Percentiles rank a stretch among this genome's conserved stretches.
Conservation (phyloP, 2,113 vertebrate genomes). For the Amphilophus citrinellus region DNA sequence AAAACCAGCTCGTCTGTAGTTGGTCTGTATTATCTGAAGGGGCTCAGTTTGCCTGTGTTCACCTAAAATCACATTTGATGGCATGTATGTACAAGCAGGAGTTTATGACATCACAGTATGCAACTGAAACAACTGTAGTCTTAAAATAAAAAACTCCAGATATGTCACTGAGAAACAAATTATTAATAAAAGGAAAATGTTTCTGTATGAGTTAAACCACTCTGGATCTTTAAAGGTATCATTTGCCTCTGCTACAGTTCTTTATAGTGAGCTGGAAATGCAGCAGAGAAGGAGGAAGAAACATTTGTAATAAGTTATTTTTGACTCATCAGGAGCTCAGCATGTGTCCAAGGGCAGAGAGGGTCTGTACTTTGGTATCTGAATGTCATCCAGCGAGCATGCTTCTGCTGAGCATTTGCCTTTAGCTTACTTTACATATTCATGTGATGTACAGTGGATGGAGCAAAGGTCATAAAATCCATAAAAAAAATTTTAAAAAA, state of each 20-base stretch:
- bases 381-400: conserved; percentile 35
- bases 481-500: not conserved
- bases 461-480: conserved; percentile 43
- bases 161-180: not conserved
- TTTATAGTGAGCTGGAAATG: not conserved
- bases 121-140: not conserved
- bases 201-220: too few relatives aligned
- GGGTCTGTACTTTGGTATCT: conserved; percentile 9
- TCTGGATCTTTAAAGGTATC: not conserved
- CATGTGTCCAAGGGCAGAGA: conserved; percentile 25
- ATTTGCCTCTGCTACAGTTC: not conserved
- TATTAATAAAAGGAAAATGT: not conserved
- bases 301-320: not conserved
- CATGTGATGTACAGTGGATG: conserved; percentile 28
- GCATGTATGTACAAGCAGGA: not conserved
- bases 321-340: conserved; percentile 43
- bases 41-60: not conserved
- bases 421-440: conserved; percentile 56
- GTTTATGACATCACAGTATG: not conserved
- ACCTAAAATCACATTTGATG: not conserved
- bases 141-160: not conserved
- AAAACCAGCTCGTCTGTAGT: not conserved
- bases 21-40: not conserved
- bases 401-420: conserved; percentile 20
- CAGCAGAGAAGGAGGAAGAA: not conserved